These are phyloP conservation scores for Vimba vimba DNA, from an alignment of 2,113 vertebrate species.

Conservation along the genomic window DNA sequence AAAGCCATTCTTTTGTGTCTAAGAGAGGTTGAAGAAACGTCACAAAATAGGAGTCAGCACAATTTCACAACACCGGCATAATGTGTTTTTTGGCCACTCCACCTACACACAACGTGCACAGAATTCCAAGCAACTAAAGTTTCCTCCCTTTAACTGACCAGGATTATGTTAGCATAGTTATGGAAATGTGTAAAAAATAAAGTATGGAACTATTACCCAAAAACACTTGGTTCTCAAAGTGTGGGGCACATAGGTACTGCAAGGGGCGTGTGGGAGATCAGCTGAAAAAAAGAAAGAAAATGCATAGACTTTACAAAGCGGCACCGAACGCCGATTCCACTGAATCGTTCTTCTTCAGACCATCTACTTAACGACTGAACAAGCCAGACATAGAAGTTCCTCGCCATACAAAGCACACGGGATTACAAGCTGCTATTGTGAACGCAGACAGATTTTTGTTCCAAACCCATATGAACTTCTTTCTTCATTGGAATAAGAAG, in stretches of 20 bases:
- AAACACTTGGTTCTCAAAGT: neutral
- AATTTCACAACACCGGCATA: slow-evolving; percentile 55
- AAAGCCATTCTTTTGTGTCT: slow-evolving; percentile 58
- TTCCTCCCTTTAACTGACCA: slow-evolving; percentile 50
- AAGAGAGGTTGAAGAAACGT: slow-evolving; percentile 67
- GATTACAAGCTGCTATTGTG: too few species aligned
- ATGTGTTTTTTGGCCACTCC: slow-evolving; percentile 55
- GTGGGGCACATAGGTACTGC: too few species aligned
- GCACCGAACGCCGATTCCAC: too few species aligned
- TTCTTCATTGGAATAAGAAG: neutral
- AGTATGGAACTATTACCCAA: neutral
- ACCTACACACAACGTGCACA: slow-evolving; percentile 50
- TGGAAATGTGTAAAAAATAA: neutral
- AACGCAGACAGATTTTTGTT: neutral
- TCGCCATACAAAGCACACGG: too few species aligned
- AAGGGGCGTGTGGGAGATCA: too few species aligned
- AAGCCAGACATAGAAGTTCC: too few species aligned
- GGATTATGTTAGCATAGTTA: neutral
- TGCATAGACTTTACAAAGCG: too few species aligned
- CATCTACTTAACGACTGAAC: too few species aligned
- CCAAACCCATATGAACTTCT: neutral
- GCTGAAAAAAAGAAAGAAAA: too few species aligned
- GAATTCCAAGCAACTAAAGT: slow-evolving; percentile 60
- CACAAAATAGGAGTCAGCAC: slow-evolving; percentile 64
- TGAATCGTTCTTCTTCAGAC: too few species aligned